Conservation (phyloP, 2,113 vertebrate species). For the Hemiscyllium ocellatum region DNA sequence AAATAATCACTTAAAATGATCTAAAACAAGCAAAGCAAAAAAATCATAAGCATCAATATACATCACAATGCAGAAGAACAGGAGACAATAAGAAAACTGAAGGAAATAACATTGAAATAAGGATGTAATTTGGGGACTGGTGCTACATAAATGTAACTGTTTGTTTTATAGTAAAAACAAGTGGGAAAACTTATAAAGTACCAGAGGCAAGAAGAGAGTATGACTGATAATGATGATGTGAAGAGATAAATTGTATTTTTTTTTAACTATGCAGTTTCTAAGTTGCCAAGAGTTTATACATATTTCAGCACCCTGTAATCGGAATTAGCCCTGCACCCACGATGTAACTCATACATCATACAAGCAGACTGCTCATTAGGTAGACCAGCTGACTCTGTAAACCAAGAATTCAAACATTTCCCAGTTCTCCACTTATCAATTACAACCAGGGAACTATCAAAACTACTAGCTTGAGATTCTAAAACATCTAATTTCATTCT, state of each 20-base stretch:
- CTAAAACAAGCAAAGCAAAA: background rate
- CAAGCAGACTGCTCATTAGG: background rate
- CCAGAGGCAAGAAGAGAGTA: background rate
- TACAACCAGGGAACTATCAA: background rate
- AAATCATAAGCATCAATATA: background rate
- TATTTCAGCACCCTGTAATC: constrained; percentile 1
- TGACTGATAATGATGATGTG: background rate
- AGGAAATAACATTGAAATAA: background rate
- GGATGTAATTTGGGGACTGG: no score
- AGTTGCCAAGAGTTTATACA: background rate
- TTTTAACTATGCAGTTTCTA: background rate
- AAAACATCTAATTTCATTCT: background rate
- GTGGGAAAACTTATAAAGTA: background rate
- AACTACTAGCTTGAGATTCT: background rate
- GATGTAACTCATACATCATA: background rate
- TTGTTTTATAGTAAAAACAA: background rate
- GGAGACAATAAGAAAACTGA: background rate
- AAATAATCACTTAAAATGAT: background rate
- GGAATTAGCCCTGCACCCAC: background rate
- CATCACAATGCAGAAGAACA: background rate
- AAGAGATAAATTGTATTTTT: background rate
- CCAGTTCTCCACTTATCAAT: constrained; percentile 3
- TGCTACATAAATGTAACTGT: no score
- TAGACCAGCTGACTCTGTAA: constrained; percentile 8
- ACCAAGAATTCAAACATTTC: constrained; percentile 1